Evolutionary conservation across 2,113 vertebrate genomes (phyloP), one percentile per base, ranked within the genome.

Genomic region (Cyanocitta stelleri): DNA sequence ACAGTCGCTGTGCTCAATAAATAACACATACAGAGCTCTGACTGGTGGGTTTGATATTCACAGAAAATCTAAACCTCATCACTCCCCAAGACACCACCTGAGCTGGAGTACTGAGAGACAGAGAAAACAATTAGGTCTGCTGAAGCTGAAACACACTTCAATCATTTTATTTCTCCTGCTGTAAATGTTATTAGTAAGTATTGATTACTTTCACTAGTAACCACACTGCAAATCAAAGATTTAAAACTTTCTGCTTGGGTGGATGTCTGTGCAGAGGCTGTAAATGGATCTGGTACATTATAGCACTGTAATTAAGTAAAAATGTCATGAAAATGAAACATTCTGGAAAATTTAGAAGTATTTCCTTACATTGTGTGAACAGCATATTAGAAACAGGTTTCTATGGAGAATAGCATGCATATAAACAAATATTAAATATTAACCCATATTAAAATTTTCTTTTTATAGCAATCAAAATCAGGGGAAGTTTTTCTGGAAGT

Each of bases 131-230:
- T 91, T 89, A 86, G 54, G n/a, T 93, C 54, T 88, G 23, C 62
- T 92, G 85, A 91, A 86, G 55, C 62, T 88, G 91, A 90, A 92
- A 39, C 64, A 90, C 48, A 43, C 37, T 92, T 81, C 84, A 92
- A 46, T 94, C 10, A 92, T 77, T 85, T 51, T 90, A 81, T 87
- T 95, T 93, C 68, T 88, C 23, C 61, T 49, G 58, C 77, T 89
- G 80, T 69, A 87, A 95, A 94, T 92, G 58, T 95, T 95, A 95
- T 95, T 92, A 87, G 64, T 76, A 91, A 64, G n/a, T 76, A 95
- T 88, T 93, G 91, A 97, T 94, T 96, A 78, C 95, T 94, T 95
- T 79, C 35, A 64, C 43, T 61, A 4, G 27, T 48, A 79, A 84
- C 54, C 48, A 77, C 3, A 27, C 46, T 79, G 55, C 43, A 93